phyloP scores from a whole-genome alignment of 1,140 invertebrate species.

The Rhynchophorus ferrugineus region DNA sequence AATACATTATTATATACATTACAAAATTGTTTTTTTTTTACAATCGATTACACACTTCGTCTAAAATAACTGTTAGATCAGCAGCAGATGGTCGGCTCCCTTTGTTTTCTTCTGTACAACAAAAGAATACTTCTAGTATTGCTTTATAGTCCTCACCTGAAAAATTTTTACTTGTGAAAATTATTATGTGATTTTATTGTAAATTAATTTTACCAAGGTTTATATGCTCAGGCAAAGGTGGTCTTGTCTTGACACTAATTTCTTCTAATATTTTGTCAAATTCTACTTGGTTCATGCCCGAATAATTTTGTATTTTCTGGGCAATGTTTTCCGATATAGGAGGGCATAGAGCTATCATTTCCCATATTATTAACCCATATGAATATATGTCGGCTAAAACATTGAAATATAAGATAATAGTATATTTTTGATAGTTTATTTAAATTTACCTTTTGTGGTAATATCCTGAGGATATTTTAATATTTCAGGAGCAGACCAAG shows the following conservation, averaged over 20 bases:
- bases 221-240: conserved; percentile 54
- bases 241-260: conserved; percentile 39
- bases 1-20: conserved; percentile 12
- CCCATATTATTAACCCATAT: conserved; percentile 69
- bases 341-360: conserved; percentile 66
- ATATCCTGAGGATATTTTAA: conserved; percentile 49
- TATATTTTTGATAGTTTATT: background rate
- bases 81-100: conserved; percentile 54
- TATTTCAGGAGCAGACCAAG: conserved; percentile 73
- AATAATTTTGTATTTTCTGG: conserved; percentile 36
- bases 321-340: conserved; percentile 46
- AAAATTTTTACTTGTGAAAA: background rate
- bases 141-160: conserved; percentile 52
- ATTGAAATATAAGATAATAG: background rate
- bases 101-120: conserved; percentile 58
- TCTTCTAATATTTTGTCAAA: conserved; percentile 17
- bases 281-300: conserved; percentile 27
- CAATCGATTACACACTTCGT: conserved; percentile 14
- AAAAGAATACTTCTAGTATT: conserved; percentile 61
- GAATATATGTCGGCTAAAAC: conserved; percentile 66
- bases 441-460: conserved; percentile 47
- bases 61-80: conserved; percentile 25
- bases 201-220: conserved; percentile 42
- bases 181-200: background rate
- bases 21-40: conserved; percentile 1